A percentile compares a stretch with the other conserved stretches of the same genome.
Conservation (phyloP, 2,797 vertebrate genomes). For the Gorsachius magnificus region DNA sequence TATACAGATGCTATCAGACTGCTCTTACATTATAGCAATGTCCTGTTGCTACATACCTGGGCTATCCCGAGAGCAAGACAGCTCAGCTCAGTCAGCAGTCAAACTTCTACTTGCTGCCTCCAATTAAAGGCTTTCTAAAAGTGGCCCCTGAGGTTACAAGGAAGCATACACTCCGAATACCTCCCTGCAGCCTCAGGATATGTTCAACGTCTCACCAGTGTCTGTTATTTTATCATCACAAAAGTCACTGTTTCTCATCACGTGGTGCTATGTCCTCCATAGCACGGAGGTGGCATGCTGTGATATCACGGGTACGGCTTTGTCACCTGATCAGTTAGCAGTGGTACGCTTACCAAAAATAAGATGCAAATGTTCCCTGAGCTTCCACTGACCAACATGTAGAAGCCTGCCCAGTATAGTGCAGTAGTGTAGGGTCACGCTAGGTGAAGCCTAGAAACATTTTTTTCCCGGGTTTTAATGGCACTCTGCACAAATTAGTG, state of each 20-base stretch:
- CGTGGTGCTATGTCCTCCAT: background rate
- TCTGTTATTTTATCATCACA: background rate
- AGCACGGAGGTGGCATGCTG: background rate
- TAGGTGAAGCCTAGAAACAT: background rate
- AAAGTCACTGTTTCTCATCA: background rate
- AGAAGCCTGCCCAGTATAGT: background rate
- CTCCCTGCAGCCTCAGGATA: background rate
- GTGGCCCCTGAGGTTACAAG: background rate
- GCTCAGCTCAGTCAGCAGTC: background rate
- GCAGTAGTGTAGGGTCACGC: background rate
- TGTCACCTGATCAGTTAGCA: background rate
- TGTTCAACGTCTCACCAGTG: background rate
- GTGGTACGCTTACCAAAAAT: background rate
- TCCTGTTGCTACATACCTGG: fast-evolving
- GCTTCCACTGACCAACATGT: background rate
- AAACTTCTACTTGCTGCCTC: background rate
- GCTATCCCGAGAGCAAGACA: background rate
- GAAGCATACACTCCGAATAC: background rate
- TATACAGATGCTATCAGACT: background rate
- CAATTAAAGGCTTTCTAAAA: background rate
- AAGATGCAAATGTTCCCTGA: background rate
- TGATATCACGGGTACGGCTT: background rate
- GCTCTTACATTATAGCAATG: fast-evolving
- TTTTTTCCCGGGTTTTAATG: background rate
- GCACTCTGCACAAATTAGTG: background rate